Percentiles rank a stretch among this genome's conserved stretches.
These are phyloP conservation scores for Rhodinocichla rosea DNA, from an alignment of 2,113 vertebrate species.

Conservation along the genomic window DNA sequence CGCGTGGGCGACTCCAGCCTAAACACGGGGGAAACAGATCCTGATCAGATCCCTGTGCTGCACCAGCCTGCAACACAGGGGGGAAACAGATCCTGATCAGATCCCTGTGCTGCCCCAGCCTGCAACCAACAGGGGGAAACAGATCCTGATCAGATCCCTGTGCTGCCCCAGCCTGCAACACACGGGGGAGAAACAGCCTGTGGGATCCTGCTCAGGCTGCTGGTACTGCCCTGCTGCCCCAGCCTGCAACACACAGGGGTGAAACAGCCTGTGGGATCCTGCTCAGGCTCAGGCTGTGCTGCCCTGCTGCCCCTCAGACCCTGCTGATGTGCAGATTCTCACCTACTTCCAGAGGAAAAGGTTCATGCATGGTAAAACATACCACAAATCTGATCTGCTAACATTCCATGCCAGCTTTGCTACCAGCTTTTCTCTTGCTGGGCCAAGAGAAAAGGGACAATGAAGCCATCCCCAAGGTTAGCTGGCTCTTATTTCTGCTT, in stretches of 20 bases:
- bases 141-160: too few relatives aligned
- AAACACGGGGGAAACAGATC: not conserved
- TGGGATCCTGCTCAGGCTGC: too few relatives aligned
- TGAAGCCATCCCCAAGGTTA: not conserved
- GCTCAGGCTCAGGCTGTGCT: not conserved
- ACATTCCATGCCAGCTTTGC: not conserved
- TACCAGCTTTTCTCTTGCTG: not conserved
- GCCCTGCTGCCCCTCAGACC: not conserved
- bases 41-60: too few relatives aligned
- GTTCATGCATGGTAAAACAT: not conserved
- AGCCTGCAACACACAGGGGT: slow-evolving; percentile 75
- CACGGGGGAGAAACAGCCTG: too few relatives aligned
- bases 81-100: too few relatives aligned
- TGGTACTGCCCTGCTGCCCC: slow-evolving; percentile 54
- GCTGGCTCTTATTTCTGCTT: not conserved
- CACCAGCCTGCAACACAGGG: too few relatives aligned
- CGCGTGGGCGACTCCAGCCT: slow-evolving; percentile 96
- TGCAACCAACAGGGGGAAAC: too few relatives aligned
- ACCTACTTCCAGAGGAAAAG: not conserved
- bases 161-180: too few relatives aligned
- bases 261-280: too few relatives aligned
- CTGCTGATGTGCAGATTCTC: not conserved
- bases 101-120: too few relatives aligned
- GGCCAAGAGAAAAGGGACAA: not conserved
- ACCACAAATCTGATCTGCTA: not conserved